Conservation (phyloP, 2,888 invertebrate genomes). For the Bellardia pandia region DNA sequence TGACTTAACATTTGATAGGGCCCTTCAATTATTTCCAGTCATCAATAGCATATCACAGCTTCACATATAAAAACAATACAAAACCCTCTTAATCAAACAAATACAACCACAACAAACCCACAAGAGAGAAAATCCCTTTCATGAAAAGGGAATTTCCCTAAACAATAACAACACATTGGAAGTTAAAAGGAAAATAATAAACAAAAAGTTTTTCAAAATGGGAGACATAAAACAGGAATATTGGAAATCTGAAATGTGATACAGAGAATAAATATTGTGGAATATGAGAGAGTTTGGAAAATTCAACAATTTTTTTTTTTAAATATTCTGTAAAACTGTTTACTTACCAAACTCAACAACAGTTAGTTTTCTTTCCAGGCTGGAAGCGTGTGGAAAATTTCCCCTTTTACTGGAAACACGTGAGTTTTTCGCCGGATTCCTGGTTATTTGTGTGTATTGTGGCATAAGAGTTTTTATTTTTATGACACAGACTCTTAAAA, state of each 20-base stretch:
- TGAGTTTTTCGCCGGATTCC: conserved; percentile 68
- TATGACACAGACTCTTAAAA: conserved; percentile 43
- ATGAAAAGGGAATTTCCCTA: neutral
- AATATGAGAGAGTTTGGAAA: neutral
- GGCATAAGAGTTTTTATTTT: conserved; percentile 32
- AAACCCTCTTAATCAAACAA: neutral
- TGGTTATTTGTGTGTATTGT: neutral
- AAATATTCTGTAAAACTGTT: neutral
- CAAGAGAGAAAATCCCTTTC: neutral
- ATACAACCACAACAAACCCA: neutral
- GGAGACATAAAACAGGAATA: neutral
- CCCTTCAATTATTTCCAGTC: conserved; percentile 13
- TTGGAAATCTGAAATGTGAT: neutral
- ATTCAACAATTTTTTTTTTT: conserved; percentile 9
- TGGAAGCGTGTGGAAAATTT: conserved; percentile 35
- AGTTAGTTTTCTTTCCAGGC: conserved; percentile 18
- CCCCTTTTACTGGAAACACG: conserved; percentile 70
- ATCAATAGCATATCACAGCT: conserved; percentile 27
- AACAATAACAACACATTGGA: neutral
- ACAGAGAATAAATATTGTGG: neutral
- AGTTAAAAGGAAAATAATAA: neutral
- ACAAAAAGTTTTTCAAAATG: no score
- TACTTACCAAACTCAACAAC: conserved; percentile 12
- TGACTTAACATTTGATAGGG: conserved; percentile 10
- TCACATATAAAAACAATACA: conserved; percentile 22